phyloP scores from a whole-genome alignment of 2,888 invertebrate species.

The Blastobasis lacticolella region DNA sequence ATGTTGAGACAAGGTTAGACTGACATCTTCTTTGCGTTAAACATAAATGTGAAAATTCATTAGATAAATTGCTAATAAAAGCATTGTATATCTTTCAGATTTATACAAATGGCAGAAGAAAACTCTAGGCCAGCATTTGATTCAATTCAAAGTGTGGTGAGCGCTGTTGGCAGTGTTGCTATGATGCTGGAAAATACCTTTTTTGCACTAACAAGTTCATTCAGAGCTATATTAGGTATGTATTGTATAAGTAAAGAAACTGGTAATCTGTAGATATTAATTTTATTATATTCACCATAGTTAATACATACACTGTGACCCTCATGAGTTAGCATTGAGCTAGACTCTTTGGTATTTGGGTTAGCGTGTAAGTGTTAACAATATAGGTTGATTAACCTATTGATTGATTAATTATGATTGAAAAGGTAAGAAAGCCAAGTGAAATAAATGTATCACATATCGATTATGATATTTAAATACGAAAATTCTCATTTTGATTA shows the following conservation, averaged over 20 bases:
- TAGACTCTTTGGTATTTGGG: no score
- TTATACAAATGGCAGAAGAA: conserved; percentile 92
- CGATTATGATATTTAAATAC: no score
- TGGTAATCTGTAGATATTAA: background rate
- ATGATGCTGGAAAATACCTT: conserved; percentile 98
- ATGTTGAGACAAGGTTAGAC: conserved; percentile 77
- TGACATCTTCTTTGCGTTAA: background rate
- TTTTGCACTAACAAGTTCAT: conserved; percentile 95
- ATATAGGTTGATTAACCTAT: no score
- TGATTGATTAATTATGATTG: no score
- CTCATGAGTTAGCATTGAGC: no score
- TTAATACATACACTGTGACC: no score
- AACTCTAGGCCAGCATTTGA: conserved; percentile 94
- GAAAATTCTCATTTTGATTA: no score
- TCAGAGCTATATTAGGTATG: conserved; percentile 89
- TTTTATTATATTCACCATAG: background rate
- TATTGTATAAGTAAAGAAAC: background rate
- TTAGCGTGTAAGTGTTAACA: no score
- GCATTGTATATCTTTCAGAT: conserved; percentile 55
- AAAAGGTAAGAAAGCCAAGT: no score
- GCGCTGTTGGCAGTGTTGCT: conserved; percentile 93
- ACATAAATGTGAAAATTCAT: no score
- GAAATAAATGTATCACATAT: no score
- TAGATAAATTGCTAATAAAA: no score
- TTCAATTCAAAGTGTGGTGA: conserved; percentile 93